These are phyloP conservation scores for Rhopalosiphum nymphaeae DNA, from an alignment of 2,888 invertebrate genomes.

Conservation along the genomic window DNA sequence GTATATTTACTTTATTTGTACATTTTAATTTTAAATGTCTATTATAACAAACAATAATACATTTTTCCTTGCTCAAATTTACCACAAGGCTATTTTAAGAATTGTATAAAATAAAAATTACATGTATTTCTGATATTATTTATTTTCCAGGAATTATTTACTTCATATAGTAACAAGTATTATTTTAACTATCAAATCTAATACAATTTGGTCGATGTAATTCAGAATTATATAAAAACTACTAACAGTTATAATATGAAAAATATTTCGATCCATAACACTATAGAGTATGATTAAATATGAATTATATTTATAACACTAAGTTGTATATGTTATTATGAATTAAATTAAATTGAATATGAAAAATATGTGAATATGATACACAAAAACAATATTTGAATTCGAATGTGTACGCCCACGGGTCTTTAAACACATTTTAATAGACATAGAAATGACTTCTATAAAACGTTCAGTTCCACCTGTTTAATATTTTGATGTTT, in stretches of 20 bases:
- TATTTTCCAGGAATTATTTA: not conserved
- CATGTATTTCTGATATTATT: not conserved
- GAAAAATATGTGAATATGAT: not conserved
- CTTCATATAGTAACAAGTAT: not conserved
- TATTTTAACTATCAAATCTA: not conserved
- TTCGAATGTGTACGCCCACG: not conserved
- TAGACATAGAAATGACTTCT: conserved; percentile 8
- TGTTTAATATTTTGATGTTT: not conserved
- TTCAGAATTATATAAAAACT: not conserved
- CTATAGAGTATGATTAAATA: not conserved
- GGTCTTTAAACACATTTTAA: conserved; percentile 18
- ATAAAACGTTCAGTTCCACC: not conserved
- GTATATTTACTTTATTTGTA: not conserved
- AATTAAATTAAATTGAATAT: not conserved
- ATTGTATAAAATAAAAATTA: too few relatives aligned
- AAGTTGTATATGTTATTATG: not conserved
- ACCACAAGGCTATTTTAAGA: too few relatives aligned
- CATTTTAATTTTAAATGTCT: not conserved
- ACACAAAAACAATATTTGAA: not conserved
- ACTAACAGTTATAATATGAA: not conserved
- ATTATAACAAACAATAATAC: not conserved
- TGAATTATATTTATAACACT: not conserved
- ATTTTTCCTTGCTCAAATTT: not conserved
- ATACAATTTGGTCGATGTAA: not conserved
- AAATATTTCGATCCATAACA: not conserved